Base-by-base conservation (phyloP, 2,888 invertebrate genomes). In the Desoria tigrina region DNA sequence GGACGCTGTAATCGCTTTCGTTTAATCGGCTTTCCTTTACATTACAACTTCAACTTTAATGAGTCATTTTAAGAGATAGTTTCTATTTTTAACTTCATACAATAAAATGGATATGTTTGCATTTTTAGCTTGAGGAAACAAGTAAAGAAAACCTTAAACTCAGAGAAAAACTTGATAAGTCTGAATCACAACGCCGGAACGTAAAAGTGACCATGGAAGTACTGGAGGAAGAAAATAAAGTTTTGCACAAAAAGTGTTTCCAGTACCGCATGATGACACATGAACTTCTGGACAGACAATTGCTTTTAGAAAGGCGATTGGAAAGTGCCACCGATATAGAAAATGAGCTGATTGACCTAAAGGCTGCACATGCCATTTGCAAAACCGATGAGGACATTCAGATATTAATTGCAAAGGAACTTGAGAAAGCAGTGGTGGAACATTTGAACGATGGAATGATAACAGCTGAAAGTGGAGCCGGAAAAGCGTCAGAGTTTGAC, bases 161-260 rank as follows among this genome's bases (percentile, higher is more conserved):
- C 23, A 57, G 74, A 11, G 66, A 68, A 26, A 66, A 63, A 26
- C 2, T 72, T 14, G 65, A 72, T 14, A 61, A 59, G 11, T 28
- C 68, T 11, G 61, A 65, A 1, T 54, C 59, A 2, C 23, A 45
- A n/a, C 50, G 68, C 1, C 63, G 73, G 28, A 65, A 72, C 27
- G 61, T 64, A 24, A 54, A 70, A 39, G 68, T 73, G 69, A 73
- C 72, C 21, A 63, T 72, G 7, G 67, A 74, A 61, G 66, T 73
- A 39, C 32, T 74, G 32, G 73, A 74, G 55, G 73, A 74, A 28
- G 67, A 73, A 53, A 76, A 72, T 58, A 42, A 51, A 1, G 16
- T 39, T n/a, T 65, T 70, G 50, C 72, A 73, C 24, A 59, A 56
- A 51, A 76, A 74, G 56, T 72, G 68, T 39, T 49, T 65, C 16